A percentile compares a stretch with the other conserved stretches of the same genome.
Evolutionary conservation across 2,797 vertebrate genomes (phyloP).

Genomic region (Cyclura pinguis): DNA sequence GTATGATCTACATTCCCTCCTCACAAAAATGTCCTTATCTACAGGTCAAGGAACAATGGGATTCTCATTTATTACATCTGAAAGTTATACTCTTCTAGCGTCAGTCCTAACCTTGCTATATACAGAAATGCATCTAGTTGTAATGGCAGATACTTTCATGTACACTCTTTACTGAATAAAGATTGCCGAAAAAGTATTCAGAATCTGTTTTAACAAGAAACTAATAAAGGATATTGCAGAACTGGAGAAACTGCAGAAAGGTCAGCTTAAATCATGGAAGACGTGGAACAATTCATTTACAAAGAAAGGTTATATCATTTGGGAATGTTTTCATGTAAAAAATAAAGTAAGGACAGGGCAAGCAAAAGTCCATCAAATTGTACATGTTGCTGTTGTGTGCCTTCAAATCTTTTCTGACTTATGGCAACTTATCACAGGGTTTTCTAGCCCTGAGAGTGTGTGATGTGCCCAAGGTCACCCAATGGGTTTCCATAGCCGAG

Average conservation of each 20-base stretch:
- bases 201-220: not conserved
- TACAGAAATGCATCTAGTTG: not conserved
- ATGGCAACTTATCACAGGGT: too few species aligned
- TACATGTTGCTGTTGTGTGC: too few species aligned
- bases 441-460: too few species aligned
- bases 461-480: too few species aligned
- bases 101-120: not conserved
- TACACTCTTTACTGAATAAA: not conserved
- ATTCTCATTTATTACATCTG: not conserved
- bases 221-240: not conserved
- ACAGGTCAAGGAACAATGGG: not conserved
- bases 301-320: not conserved
- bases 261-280: not conserved
- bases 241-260: not conserved
- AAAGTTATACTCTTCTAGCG: not conserved
- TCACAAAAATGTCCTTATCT: not conserved
- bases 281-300: not conserved
- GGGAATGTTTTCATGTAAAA: not conserved
- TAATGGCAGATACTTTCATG: not conserved
- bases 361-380: too few species aligned
- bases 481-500: too few species aligned
- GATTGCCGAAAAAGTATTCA: not conserved
- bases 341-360: not conserved
- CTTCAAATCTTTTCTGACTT: too few species aligned
- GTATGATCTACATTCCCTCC: not conserved